These are phyloP conservation scores for Nymphalis c-album DNA, from an alignment of 2,888 invertebrate species.

Conservation along the genomic window DNA sequence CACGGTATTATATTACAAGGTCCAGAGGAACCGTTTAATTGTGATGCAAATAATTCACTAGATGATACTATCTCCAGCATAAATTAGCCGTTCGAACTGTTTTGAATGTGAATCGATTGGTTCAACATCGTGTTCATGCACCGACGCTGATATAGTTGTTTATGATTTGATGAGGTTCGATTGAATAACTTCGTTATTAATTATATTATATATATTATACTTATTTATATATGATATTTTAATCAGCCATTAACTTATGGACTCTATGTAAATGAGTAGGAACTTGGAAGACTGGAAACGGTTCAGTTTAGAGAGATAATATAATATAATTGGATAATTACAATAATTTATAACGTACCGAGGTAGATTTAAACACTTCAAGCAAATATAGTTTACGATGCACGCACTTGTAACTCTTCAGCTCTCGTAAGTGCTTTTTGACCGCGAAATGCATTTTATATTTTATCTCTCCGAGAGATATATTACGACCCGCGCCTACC, in stretches of 20 bases:
- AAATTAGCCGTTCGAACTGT: slow-evolving; percentile 60
- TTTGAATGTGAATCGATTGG: slow-evolving; percentile 58
- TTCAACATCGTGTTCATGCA: slow-evolving; percentile 40
- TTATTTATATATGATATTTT: background rate
- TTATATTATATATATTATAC: slow-evolving; percentile 23
- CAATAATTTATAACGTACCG: slow-evolving; percentile 2
- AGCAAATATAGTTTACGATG: slow-evolving; percentile 29
- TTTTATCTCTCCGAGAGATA: slow-evolving; percentile 38
- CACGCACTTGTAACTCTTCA: slow-evolving; percentile 34
- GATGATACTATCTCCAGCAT: slow-evolving; percentile 65
- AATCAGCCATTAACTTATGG: background rate
- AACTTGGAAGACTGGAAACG: background rate
- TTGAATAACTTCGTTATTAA: slow-evolving; percentile 33
- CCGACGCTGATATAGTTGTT: slow-evolving; percentile 33
- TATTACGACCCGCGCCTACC: slow-evolving; percentile 39
- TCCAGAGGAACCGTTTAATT: slow-evolving; percentile 28
- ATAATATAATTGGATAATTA: slow-evolving; percentile 7
- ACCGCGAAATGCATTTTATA: slow-evolving; percentile 38
- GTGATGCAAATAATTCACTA: slow-evolving; percentile 59
- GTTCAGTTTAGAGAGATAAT: background rate
- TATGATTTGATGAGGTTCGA: slow-evolving; percentile 25
- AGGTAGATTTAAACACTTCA: slow-evolving; percentile 14
- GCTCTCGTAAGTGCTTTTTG: slow-evolving; percentile 31
- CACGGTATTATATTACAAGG: slow-evolving; percentile 3
- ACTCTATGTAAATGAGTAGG: no score